Evolutionary conservation across 2,888 invertebrate species (phyloP), one percentile per base, ranked within the genome.

Genomic region (Ferrisia virgata): DNA sequence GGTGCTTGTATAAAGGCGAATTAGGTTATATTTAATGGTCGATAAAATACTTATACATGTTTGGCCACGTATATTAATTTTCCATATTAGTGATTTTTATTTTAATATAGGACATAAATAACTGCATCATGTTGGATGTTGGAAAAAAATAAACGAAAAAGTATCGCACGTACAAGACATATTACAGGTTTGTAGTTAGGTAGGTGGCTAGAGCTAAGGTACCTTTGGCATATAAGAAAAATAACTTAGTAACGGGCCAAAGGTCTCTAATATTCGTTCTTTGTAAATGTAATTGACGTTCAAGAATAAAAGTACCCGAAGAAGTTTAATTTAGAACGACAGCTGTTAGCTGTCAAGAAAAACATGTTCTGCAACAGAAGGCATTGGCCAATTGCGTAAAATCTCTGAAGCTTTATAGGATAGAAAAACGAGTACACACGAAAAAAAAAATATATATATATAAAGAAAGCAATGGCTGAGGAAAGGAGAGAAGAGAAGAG

Each of bases 291-390:
- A 72, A 72, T 72, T 72, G 72, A 72, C 72, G 72, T 72, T 33
- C 22, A 72, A 72, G 72, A 72, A 72, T 72, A 72, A 72, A 72
- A 72, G 72, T 72, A 72, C 72, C 72, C 72, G 58, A 39, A 81
- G 81, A 81, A 81, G 81, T 81, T 81, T 81, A 81, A 81, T 81
- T 81, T 81, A 81, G 81, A 81, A 81, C 81, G 81, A 81, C 81
- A 81, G 81, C 81, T 81, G 81, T 81, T 64, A 53, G 58, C 81
- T 81, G 81, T 81, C 81, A 81, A 81, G 58, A 81, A 64, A 81
- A 80, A 80, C 80, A 80, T 80, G 80, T 33, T 80, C 53, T 80
- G 80, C 33, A 58, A 81, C 81, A 81, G 81, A 81, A 81, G 58
- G 36, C 53, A 58, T 58, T 81, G 81, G 81, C 81, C 81, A 81